phyloP scores from a whole-genome alignment of 2,113 vertebrate species.

The Mellivora capensis region DNA sequence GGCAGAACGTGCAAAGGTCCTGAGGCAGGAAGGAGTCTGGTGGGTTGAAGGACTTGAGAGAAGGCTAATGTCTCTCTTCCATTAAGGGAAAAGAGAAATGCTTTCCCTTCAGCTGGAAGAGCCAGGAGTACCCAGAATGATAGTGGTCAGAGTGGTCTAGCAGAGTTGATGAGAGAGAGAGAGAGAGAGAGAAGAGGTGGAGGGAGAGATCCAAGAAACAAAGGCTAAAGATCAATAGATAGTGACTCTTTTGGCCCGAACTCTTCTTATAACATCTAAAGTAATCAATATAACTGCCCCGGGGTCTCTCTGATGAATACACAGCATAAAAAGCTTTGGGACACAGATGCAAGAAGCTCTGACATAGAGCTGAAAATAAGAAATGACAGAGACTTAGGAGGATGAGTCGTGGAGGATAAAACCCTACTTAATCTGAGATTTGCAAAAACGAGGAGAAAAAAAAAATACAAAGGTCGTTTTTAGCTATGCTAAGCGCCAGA shows the following conservation, averaged over 20 bases:
- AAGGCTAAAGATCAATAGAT: background rate
- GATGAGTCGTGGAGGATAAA: background rate
- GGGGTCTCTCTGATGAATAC: background rate
- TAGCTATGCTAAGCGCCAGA: background rate
- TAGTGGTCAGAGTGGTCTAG: background rate
- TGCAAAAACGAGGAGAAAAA: background rate
- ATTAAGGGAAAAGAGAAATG: background rate
- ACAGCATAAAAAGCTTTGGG: background rate
- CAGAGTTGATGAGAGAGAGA: background rate
- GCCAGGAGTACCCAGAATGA: background rate
- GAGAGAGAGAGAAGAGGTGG: background rate
- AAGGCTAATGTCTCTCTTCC: background rate
- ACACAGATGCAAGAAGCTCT: background rate
- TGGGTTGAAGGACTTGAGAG: background rate
- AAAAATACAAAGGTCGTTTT: background rate
- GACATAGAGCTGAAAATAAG: background rate
- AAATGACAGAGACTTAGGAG: background rate
- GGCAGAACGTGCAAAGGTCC: background rate
- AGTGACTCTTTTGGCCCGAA: background rate
- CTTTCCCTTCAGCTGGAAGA: background rate
- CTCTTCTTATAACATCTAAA: background rate
- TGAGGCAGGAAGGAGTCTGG: background rate
- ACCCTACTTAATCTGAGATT: background rate
- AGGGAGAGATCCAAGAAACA: background rate
- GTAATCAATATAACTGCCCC: background rate